A percentile compares a stretch with the other conserved stretches of the same genome.
phyloP scores from a whole-genome alignment of 1,140 invertebrate genomes.

The Caenorhabditis latens region DNA sequence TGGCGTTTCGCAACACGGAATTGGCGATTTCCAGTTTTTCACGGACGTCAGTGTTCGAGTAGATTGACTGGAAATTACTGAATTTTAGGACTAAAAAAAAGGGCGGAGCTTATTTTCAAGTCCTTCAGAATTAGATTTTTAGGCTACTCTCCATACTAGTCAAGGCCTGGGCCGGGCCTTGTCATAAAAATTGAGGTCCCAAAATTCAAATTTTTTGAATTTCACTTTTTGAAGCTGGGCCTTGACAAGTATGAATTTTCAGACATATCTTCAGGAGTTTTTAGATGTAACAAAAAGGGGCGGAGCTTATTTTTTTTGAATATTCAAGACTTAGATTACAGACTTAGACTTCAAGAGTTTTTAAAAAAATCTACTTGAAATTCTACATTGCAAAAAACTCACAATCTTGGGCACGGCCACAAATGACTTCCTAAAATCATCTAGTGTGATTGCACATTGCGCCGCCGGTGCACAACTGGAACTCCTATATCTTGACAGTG shows the following conservation, averaged over 20 bases:
- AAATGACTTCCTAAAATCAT: constrained; percentile 18
- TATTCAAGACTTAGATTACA: too few species aligned
- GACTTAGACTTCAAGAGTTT: too few species aligned
- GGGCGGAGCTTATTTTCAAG: neutral
- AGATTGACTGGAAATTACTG: constrained; percentile 30
- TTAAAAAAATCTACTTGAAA: neutral
- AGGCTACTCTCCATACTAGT: too few species aligned
- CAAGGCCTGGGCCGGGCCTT: too few species aligned
- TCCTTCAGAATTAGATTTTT: too few species aligned
- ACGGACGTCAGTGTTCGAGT: constrained; percentile 1
- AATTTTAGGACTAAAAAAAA: neutral
- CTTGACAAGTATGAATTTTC: too few species aligned
- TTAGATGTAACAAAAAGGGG: too few species aligned
- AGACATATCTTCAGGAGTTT: too few species aligned
- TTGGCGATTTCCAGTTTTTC: neutral
- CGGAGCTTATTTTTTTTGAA: too few species aligned
- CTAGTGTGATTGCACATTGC: constrained; percentile 17
- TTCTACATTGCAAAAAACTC: neutral
- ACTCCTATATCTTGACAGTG: constrained; percentile 6
- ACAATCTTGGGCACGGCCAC: constrained; percentile 6
- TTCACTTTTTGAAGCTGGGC: neutral
- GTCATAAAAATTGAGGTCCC: neutral
- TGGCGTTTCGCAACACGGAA: neutral
- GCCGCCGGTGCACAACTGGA: constrained; percentile 26
- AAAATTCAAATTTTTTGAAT: neutral